Percentiles rank a stretch among this genome's conserved stretches.
phyloP scores from a whole-genome alignment of 2,888 invertebrate genomes.

The Parelbella ahira region DNA sequence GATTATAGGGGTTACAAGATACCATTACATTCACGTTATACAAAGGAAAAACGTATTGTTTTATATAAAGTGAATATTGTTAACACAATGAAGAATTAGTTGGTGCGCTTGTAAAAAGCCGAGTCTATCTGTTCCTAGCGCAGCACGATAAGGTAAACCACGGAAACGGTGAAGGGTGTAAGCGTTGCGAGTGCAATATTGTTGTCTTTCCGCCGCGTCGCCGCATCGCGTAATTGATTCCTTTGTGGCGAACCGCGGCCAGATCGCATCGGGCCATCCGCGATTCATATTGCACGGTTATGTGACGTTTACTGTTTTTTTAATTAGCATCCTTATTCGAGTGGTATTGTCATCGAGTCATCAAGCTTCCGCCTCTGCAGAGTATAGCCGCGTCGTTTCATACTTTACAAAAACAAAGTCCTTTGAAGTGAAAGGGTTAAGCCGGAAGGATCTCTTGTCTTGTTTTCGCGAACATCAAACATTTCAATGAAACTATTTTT shows the following conservation, averaged over 20 bases:
- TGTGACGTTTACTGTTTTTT: slow-evolving; percentile 51
- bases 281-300: slow-evolving; percentile 57
- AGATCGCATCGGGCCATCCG: slow-evolving; percentile 53
- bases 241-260: slow-evolving; percentile 67
- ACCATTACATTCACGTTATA: too few species aligned
- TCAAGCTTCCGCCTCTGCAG: slow-evolving; percentile 1
- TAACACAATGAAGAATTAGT: too few species aligned
- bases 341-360: slow-evolving; percentile 25
- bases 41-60: too few species aligned
- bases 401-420: slow-evolving; percentile 19
- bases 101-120: too few species aligned
- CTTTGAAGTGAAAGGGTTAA: slow-evolving; percentile 24
- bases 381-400: slow-evolving; percentile 7
- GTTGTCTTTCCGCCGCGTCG: slow-evolving; percentile 54
- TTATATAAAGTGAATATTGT: too few species aligned
- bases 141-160: slow-evolving; percentile 10
- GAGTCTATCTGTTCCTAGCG: slow-evolving; percentile 9
- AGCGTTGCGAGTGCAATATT: slow-evolving; percentile 49
- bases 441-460: slow-evolving; percentile 23
- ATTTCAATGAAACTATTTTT: slow-evolving; percentile 26
- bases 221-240: slow-evolving; percentile 66
- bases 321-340: slow-evolving; percentile 59
- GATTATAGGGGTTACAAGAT: too few species aligned
- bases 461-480: slow-evolving; percentile 26
- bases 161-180: slow-evolving; percentile 21